Base-by-base conservation (phyloP, 1,140 invertebrate species). In the Chymomyza costata region DNA sequence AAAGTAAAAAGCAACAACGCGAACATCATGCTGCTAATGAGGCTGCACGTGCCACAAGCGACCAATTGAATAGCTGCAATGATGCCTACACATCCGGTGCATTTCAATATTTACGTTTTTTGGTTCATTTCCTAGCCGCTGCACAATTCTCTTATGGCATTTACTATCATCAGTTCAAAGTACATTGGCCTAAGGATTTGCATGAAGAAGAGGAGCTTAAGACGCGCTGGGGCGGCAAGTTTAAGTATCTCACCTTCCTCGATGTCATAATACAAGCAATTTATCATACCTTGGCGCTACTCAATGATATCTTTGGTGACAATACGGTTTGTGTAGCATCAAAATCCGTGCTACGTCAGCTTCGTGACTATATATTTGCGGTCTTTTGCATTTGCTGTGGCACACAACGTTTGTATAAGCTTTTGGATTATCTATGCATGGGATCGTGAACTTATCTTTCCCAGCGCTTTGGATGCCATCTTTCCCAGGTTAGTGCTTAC, bases 401-500 rank as follows among this genome's bases (percentile, higher is more conserved):
- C 82, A 0, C 55, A 69, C 18, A 84, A 84, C 46, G 82, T 83
- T 0, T 59, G 64, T 46, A 32, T 84, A 0, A 73, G 70, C 0
- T 83, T 83, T 19, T 83, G 81, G 81, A 56, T 74, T 10, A 66
- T 83, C 31, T 83, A 83, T 37, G 34, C 65, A 1, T 82, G 57
- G 44, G 82, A 83, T 56, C 67, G 82, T 21, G 82, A 83, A 32
- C 57, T 82, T 28, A 78, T 83, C 11, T 83, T 83, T 62, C 82
- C 81, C n/a, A 32, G 54, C 6, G 65, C 54, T 3, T 53, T 83
- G 7, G 82, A 82, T 35, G 59, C 50, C 5, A 73, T 83, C 8
- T 82, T 82, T 21, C 81, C 81, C 18, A 78, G 52, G 81, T 38
- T 65, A 65, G 39, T 40, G 5, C 3, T 32, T 18, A 11, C 2